A percentile compares a stretch with the other conserved stretches of the same genome.
Evolutionary conservation across 2,797 vertebrate genomes (phyloP).

Genomic region (Syngnathus rostellatus): DNA sequence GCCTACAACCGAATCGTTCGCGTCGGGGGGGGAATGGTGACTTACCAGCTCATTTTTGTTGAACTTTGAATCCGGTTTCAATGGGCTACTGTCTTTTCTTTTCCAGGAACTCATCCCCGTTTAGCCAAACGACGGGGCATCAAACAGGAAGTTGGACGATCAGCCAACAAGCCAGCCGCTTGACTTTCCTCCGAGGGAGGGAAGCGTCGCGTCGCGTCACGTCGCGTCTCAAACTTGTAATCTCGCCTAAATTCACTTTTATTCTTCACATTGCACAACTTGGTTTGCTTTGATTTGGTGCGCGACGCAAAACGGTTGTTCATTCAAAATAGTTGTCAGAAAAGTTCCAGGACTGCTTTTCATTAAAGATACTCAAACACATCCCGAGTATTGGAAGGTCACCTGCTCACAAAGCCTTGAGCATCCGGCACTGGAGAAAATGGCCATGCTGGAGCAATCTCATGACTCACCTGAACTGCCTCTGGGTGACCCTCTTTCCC

Average conservation of each 20-base stretch:
- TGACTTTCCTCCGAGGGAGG: slow-evolving; percentile 33
- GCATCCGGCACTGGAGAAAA: background rate
- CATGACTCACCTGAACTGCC: background rate
- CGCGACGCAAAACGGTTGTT: background rate
- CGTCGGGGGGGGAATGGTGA: slow-evolving; percentile 12
- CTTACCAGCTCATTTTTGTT: slow-evolving; percentile 76
- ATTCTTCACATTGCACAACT: background rate
- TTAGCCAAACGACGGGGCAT: slow-evolving; percentile 22
- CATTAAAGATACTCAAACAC: background rate
- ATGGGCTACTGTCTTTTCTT: slow-evolving; percentile 37
- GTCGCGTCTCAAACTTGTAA: background rate
- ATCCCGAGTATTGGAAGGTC: background rate
- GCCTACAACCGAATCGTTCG: background rate
- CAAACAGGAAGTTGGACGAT: slow-evolving; percentile 61
- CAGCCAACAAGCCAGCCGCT: background rate
- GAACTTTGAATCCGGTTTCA: slow-evolving; percentile 50
- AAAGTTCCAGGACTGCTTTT: background rate
- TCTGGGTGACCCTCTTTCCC: background rate
- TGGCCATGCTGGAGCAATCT: background rate
- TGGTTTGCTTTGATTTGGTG: background rate
- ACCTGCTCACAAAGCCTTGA: background rate
- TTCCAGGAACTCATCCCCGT: slow-evolving; percentile 54
- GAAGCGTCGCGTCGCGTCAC: slow-evolving; percentile 8
- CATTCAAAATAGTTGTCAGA: background rate
- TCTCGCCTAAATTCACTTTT: background rate